Base-by-base conservation (phyloP, 2,888 invertebrate genomes). In the Rhagonycha fulva region DNA sequence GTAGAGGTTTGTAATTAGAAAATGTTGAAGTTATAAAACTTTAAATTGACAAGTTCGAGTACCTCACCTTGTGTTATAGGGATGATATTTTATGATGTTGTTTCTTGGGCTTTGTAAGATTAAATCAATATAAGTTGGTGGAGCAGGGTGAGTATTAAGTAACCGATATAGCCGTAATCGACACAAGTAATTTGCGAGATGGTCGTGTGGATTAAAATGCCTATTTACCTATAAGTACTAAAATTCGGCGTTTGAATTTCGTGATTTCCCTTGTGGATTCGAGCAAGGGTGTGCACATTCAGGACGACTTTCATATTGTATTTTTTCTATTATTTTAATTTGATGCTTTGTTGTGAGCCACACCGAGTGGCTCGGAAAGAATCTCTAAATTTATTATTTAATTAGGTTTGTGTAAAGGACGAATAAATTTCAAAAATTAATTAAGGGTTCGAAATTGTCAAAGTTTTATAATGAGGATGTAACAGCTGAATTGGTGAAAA, bases 171-270 rank as follows among this genome's bases (percentile, higher is more conserved):
- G n/a, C 12, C 47, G 47, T 47, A 66, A 66, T 66, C 26, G 63
- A 66, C 63, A 66, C 63, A 24, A 24, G 14, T 66, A 66, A 66
- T 66, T 66, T 66, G 26, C 9, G 23, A 66, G 62, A 19, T 66
- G 63, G 63, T 66, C 63, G 24, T 69, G 62, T 74, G 32, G 47
- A 63, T 70, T 62, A 69, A 74, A 74, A 69, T 62, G 74, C 62
- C 62, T 74, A 74, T 74, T 47, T 69, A 61, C 63, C 74, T 72
- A 74, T n/a, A 61, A 61, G 61, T 19, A 47, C n/a, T 66, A 23
- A 74, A 74, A 74, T 74, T 68, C 69, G 14, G 74, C 47, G 61
- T 32, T 61, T 23, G 30, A 28, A 62, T 74, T 71, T 23, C 63
- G 47, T 69, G 69, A 69, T 74, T 74, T 69, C 74, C 74, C 69